Evolutionary conservation across 2,888 invertebrate genomes (phyloP).

Genomic region (Microctonus hyperodae): DNA sequence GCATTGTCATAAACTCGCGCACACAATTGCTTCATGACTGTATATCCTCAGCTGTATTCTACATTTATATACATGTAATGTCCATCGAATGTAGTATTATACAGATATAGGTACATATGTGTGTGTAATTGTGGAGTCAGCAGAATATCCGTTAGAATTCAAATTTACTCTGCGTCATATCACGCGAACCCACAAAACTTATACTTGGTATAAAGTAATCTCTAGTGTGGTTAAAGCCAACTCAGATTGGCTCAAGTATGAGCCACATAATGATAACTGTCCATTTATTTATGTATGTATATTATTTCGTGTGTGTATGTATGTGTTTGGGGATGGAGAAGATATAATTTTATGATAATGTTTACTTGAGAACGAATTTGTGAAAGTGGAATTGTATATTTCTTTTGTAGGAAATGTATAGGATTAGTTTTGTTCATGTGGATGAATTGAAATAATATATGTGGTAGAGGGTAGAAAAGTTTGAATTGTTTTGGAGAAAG

Average conservation of each 20-base stretch:
- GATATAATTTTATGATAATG: too few species aligned
- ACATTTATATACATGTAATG: too few species aligned
- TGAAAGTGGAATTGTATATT: too few species aligned
- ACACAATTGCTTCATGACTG: background rate
- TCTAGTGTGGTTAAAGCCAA: conserved; percentile 16
- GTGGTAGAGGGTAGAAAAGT: too few species aligned
- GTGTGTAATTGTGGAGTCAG: background rate
- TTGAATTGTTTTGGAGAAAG: too few species aligned
- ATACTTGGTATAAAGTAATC: conserved; percentile 21
- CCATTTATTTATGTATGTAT: background rate
- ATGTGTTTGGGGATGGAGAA: too few species aligned
- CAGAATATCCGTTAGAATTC: background rate
- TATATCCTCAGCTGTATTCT: too few species aligned
- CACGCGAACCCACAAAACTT: conserved; percentile 30
- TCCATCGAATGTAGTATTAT: background rate
- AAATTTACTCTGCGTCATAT: background rate
- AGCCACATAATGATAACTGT: background rate
- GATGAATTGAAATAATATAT: too few species aligned
- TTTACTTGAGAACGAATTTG: too few species aligned
- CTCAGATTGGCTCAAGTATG: conserved; percentile 13
- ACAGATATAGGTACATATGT: background rate
- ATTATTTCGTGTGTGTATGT: background rate
- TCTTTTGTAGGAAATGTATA: too few species aligned
- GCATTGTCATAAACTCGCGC: background rate
- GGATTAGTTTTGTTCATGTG: too few species aligned